A percentile compares a stretch with the other conserved stretches of the same genome.
Evolutionary conservation across 2,113 vertebrate species (phyloP).

Genomic region (Tachysurus vachellii): DNA sequence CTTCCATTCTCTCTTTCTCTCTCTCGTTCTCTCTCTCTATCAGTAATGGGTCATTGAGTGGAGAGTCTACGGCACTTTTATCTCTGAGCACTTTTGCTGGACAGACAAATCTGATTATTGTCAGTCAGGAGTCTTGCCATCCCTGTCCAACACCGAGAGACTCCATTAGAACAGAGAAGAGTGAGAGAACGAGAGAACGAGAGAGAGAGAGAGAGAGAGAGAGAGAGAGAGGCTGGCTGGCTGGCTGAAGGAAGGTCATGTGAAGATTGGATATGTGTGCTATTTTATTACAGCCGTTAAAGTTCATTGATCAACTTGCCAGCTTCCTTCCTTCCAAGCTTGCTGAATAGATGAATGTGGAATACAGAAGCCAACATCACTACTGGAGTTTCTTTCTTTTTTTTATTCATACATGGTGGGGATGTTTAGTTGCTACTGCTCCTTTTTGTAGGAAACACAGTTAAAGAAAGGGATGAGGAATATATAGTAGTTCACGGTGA

Average conservation of each 20-base stretch:
- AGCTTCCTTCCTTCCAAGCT: constrained; percentile 5
- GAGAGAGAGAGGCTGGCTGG: not conserved
- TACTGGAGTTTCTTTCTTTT: constrained; percentile 14
- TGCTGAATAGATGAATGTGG: constrained; percentile 13
- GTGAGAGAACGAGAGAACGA: not conserved
- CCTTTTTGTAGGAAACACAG: not conserved
- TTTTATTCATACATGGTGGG: not conserved
- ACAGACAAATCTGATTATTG: constrained; percentile 56
- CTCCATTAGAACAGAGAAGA: constrained; percentile 47
- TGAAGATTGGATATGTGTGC: constrained; percentile 24
- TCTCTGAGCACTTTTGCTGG: constrained; percentile 50
- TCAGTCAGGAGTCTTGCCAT: constrained; percentile 33
- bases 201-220: constrained; percentile 3
- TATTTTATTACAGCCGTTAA: constrained; percentile 45
- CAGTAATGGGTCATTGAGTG: constrained; percentile 48
- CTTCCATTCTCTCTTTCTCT: not conserved
- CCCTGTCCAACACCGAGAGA: constrained; percentile 40
- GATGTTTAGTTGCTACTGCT: not conserved
- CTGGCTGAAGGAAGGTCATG: constrained; percentile 10
- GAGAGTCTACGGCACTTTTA: constrained; percentile 46
- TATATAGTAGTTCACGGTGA: not conserved
- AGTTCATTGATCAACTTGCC: constrained; percentile 42
- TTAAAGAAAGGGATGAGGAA: not conserved
- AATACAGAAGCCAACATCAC: not conserved
- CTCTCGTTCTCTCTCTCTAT: constrained; percentile 10